Evolutionary conservation across 2,113 vertebrate species (phyloP), one percentile per base, ranked within the genome.

Genomic region (Cettia cetti): DNA sequence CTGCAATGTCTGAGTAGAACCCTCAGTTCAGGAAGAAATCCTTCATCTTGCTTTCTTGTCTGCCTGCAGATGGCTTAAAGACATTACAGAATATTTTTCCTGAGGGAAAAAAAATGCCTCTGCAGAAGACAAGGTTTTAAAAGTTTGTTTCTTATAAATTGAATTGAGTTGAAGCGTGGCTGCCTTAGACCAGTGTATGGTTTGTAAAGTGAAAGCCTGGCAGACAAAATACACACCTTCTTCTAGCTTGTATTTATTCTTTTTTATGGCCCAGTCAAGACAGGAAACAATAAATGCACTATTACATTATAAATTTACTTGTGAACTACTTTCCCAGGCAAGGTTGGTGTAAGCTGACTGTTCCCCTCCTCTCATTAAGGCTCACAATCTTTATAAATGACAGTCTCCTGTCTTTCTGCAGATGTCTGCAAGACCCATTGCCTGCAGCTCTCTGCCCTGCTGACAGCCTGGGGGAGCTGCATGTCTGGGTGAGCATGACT

Each of bases 161-260:
- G 42, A 92, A 83, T 95, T 35, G 64, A 81, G 60, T 63, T 64
- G 35, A 94, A 94, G 81, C 66, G 76, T 2, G 0, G 15, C 39
- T 93, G 69, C 60, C 68, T 89, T 56, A 86, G 63, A 54, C 33
- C 42, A 81, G 8, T 59, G 69, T 45, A 76, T 31, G 28, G 19
- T 52, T 93, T 92, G 64, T 42, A 66, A 83, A 93, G 49, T 61
- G 49, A 90, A 95, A 95, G 22, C 23, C 54, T 37, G 52, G 15
- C 57, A 72, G 92, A 56, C 24, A 82, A 56, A 94, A 65, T 49
- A 54, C 9, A 47, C 42, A 71, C n/a, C 22, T 57, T 26, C 54
- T 72, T 85, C 59, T 86, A 3, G 31, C 65, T 76, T 65, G 7
- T 79, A 26, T 49, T 92, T 84, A 54, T 65, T 94, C 56, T 76